Percentiles rank a stretch among this genome's conserved stretches.
Conservation (phyloP, 92 coral and sea anemone genomes). For the Phenganax marumi region DNA sequence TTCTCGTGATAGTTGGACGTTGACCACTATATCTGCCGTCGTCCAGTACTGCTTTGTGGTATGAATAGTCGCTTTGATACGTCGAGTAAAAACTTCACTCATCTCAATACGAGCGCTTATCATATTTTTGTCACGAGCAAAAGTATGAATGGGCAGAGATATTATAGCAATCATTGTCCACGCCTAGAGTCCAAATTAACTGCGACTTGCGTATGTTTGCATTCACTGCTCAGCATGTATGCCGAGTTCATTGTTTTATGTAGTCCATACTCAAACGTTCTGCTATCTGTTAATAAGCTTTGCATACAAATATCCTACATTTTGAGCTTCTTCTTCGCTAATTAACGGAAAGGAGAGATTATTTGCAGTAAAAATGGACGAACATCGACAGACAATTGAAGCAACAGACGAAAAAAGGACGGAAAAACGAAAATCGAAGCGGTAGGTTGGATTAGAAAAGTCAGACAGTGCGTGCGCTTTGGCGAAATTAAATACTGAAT, state of each 20-base stretch:
- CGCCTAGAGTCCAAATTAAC: constrained; percentile 28
- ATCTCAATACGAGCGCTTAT: too few species aligned
- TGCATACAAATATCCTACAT: background rate
- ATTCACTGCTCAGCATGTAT: constrained; percentile 19
- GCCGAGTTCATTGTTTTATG: background rate
- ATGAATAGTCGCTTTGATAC: background rate
- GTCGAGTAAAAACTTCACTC: too few species aligned
- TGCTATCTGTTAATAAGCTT: constrained; percentile 15
- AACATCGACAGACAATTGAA: background rate
- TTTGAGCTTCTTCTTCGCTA: background rate
- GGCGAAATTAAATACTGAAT: too few species aligned
- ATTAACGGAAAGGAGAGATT: background rate
- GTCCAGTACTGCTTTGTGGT: too few species aligned
- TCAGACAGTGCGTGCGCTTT: too few species aligned
- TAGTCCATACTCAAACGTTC: constrained; percentile 2
- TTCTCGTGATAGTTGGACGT: background rate
- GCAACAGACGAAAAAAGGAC: background rate
- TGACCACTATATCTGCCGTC: background rate
- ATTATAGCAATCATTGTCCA: constrained; percentile 25
- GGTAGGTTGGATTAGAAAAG: background rate
- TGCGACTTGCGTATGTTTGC: too few species aligned
- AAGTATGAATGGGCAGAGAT: background rate
- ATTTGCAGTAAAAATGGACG: constrained; percentile 2
- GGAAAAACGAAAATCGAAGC: constrained; percentile 23
- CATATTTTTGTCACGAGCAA: background rate